phyloP scores from a whole-genome alignment of 2,888 invertebrate species.

The Cremastinae sp. region DNA sequence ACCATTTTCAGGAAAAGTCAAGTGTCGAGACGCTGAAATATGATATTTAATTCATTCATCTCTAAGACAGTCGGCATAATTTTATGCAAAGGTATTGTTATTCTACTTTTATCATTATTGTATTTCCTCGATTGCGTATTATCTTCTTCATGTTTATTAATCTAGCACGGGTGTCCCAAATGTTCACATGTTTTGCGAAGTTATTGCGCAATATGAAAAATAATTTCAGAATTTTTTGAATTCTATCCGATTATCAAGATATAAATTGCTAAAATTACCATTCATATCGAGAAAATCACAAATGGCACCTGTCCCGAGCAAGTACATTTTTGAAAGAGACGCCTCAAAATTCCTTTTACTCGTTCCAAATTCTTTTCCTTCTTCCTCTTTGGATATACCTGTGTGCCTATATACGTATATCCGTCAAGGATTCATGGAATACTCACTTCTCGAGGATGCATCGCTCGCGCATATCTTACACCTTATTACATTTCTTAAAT shows the following conservation, averaged over 20 bases:
- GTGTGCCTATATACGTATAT: slow-evolving; percentile 7
- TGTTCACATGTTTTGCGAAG: too few species aligned
- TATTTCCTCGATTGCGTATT: neutral
- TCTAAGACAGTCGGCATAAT: slow-evolving; percentile 66
- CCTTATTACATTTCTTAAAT: slow-evolving; percentile 76
- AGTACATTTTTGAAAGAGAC: slow-evolving; percentile 67
- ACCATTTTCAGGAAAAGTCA: slow-evolving; percentile 63
- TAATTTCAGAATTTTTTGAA: too few species aligned
- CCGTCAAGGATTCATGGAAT: slow-evolving; percentile 15
- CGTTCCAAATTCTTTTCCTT: slow-evolving; percentile 16
- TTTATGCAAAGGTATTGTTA: slow-evolving; percentile 5
- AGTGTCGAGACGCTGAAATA: slow-evolving; percentile 73
- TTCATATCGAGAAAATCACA: too few species aligned
- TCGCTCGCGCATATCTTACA: slow-evolving; percentile 71
- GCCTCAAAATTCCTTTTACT: slow-evolving; percentile 16
- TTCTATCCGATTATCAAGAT: too few species aligned
- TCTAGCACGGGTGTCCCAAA: too few species aligned
- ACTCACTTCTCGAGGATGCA: slow-evolving; percentile 63
- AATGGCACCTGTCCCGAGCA: slow-evolving; percentile 65
- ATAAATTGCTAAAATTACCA: too few species aligned
- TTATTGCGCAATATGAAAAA: too few species aligned
- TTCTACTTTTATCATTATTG: neutral
- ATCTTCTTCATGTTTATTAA: too few species aligned
- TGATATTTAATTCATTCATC: slow-evolving; percentile 76
- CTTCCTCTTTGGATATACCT: neutral